Base-by-base conservation (phyloP, 2,888 invertebrate species). In the Drosophila kuntzei region DNA sequence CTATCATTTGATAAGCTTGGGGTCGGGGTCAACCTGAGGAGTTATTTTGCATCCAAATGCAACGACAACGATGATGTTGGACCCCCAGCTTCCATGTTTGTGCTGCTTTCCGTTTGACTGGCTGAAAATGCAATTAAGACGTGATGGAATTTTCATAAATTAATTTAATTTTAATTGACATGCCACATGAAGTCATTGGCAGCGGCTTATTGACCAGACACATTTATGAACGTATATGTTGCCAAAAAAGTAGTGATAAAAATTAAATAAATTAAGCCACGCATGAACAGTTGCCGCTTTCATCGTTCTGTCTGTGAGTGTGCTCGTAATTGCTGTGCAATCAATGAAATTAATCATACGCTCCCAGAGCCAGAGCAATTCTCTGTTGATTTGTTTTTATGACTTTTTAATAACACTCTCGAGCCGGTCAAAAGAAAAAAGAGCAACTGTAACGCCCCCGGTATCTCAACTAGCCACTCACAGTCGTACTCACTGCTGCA, bases 91-190 rank as follows among this genome's bases (percentile, higher is more conserved):
- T 51, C 61, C 50, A 43, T 43, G 49, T 55, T 53, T 57, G 67
- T 43, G 54, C 54, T 68, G 58, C 57, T 71, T 76, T 77, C 64
- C 65, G 32, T 59, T 77, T 66, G 72, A 68, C 63, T 77, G 82
- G 65, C 60, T 71, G 71, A 57, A 72, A 79, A 67, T 79, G 74
- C 76, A 83, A 83, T 88, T 89, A 86, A 80, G 79, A 72, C 68
- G 72, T 79, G 87, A 78, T 83, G 84, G 84, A 83, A 83, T 88
- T 83, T 76, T 27, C 76, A 76, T 78, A 67, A 86, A 85, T 87
- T 83, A 86, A 80, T 80, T 87, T 73, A 50, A 67, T 87, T 88
- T 86, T 68, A 80, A 86, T 79, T 79, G 74, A 71, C 64, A 44
- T 51, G 64, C 62, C 54, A 66, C 64, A 75, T 86, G 77, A 81